phyloP scores from a whole-genome alignment of 2,797 vertebrate species.

The Lophotriccus pileatus region DNA sequence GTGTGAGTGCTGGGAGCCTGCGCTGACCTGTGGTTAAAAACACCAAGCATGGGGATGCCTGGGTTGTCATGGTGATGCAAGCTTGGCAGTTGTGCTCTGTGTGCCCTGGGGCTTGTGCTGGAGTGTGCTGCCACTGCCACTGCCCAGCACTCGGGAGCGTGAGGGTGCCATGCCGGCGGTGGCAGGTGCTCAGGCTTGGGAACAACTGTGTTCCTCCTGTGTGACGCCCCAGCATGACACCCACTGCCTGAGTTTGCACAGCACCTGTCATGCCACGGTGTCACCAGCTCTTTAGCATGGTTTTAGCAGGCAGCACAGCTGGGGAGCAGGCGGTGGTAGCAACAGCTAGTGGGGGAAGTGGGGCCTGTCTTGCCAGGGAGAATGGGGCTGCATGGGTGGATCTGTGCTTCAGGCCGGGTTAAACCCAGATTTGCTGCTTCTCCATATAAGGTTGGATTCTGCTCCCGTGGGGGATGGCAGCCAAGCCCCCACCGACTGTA shows the following conservation, averaged over 20 bases:
- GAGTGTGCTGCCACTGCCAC: rapidly evolving
- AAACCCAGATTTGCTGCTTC: background rate
- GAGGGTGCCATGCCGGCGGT: rapidly evolving
- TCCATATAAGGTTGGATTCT: slow-evolving; percentile 52
- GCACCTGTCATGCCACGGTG: background rate
- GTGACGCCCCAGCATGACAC: background rate
- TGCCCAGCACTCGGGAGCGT: rapidly evolving
- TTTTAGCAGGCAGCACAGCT: background rate
- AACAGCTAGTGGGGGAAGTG: rapidly evolving
- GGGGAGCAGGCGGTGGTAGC: background rate
- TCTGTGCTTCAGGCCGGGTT: background rate
- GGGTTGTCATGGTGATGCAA: background rate
- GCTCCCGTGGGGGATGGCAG: background rate
- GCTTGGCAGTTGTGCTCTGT: rapidly evolving
- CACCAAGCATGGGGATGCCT: rapidly evolving
- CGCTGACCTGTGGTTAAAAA: background rate
- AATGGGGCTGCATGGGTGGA: background rate
- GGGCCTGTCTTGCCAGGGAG: background rate
- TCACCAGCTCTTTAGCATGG: slow-evolving; percentile 31
- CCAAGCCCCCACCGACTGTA: background rate
- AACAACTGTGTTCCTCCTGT: background rate
- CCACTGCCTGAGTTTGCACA: rapidly evolving
- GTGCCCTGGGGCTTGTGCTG: background rate
- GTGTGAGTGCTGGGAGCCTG: rapidly evolving
- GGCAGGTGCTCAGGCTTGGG: background rate